Percentiles rank a stretch among this genome's conserved stretches.
Evolutionary conservation across 1,140 invertebrate genomes (phyloP).

Genomic region (Halesus radiatus): DNA sequence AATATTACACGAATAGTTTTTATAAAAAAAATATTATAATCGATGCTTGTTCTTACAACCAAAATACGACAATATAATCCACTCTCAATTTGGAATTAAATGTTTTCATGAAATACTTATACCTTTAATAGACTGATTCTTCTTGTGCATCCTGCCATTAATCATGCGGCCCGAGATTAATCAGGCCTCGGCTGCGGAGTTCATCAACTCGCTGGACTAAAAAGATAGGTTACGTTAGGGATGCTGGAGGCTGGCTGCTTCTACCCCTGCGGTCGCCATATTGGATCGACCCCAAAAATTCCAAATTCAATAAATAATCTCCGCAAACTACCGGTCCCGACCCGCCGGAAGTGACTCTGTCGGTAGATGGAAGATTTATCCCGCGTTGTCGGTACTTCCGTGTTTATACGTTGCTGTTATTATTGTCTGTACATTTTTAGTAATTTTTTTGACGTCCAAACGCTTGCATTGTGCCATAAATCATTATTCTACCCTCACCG

Average conservation of each 20-base stretch:
- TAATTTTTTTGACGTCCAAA: constrained; percentile 31
- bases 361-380: constrained; percentile 55
- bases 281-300: constrained; percentile 56
- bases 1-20: no score
- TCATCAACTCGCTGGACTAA: constrained; percentile 54
- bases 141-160: constrained; percentile 11
- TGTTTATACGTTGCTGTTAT: constrained; percentile 12
- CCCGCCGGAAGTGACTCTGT: constrained; percentile 53
- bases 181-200: constrained; percentile 48
- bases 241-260: not conserved
- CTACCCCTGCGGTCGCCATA: constrained; percentile 28
- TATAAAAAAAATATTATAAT: no score
- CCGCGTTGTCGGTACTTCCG: constrained; percentile 32
- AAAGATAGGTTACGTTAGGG: constrained; percentile 41
- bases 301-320: constrained; percentile 58
- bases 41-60: no score
- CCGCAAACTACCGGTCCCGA: constrained; percentile 49
- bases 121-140: constrained; percentile 27
- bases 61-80: no score
- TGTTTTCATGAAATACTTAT: not conserved
- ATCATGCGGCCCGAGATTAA: constrained; percentile 46
- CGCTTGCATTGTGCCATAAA: constrained; percentile 43
- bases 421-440: constrained; percentile 20
- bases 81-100: not conserved
- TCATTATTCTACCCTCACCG: constrained; percentile 38